Evolutionary conservation across 2,888 invertebrate species (phyloP), one percentile per base, ranked within the genome.

Genomic region (Brachycybe producta): DNA sequence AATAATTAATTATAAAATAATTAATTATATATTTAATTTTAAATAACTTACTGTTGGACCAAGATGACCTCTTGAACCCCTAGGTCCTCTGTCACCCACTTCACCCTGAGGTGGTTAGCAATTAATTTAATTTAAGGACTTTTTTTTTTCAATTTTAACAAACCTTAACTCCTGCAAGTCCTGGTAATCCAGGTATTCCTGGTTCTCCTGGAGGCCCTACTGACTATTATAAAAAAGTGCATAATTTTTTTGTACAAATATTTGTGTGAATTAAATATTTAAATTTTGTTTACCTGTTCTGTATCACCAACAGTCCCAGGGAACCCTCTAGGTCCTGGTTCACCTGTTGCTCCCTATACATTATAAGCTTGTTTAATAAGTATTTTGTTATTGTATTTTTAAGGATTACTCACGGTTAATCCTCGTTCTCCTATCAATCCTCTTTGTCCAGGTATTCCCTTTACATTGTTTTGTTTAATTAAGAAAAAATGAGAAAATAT

Each of bases 121-220:
- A 43, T 27, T 36, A 26, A 19, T 21, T n/a, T n/a, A n/a, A 43
- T 5, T 15, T 24, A 43, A 43, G 19, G n/a, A 28, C n/a, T 43
- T 43, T n/a, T 4, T n/a, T 4, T 17, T 15, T 38, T 11, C 38
- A 17, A 32, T 32, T 32, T 32, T 32, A 32, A 26, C 24, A 26
- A 43, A 43, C n/a, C 5, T 28, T 32, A 3, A 27, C 15, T 15
- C 17, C 44, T 19, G 15, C 23, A 19, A 17, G 8, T 44, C 44
- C 56, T 8, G 55, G 56, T 17, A 54, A 50, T 19, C 60, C 60
- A 34, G 55, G 52, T 11, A 64, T 61, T 2, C 77, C 78, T 54
- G 62, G 57, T 11, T 59, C 56, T 32, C 70, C 70, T 56, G 65
- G 64, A n/a, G 57, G 61, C 1, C 77, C 77, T 48, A 23, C 46